Evolutionary conservation across 2,797 vertebrate genomes (phyloP).

Genomic region (Oryzias sinensis): DNA sequence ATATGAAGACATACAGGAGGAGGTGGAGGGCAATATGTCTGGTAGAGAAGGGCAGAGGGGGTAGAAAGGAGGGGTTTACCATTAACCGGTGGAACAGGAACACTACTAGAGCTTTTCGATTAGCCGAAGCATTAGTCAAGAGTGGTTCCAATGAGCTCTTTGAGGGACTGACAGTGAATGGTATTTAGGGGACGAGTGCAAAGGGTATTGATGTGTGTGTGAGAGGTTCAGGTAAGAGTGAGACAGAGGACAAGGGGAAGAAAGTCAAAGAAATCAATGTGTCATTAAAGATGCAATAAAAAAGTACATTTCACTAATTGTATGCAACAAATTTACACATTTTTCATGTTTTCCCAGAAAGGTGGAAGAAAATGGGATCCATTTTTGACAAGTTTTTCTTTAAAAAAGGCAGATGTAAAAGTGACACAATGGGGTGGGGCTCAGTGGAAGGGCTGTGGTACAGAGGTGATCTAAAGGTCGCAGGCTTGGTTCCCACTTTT

Average conservation of each 20-base stretch:
- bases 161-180: conserved; percentile 45
- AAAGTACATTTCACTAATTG: neutral
- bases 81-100: conserved; percentile 65
- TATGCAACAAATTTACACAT: too few species aligned
- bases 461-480: too few species aligned
- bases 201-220: conserved; percentile 19
- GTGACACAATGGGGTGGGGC: too few species aligned
- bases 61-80: conserved; percentile 34
- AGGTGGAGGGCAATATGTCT: conserved; percentile 4
- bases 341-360: too few species aligned
- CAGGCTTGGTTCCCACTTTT: too few species aligned
- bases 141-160: conserved; percentile 48
- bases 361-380: too few species aligned
- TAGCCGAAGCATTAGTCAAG: conserved; percentile 50
- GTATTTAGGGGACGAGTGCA: conserved; percentile 37
- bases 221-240: conserved; percentile 1
- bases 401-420: too few species aligned
- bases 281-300: conserved; percentile 2
- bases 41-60: conserved; percentile 15
- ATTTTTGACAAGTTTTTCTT: too few species aligned
- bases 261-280: conserved; percentile 37
- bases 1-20: conserved; percentile 35
- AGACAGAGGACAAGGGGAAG: neutral
- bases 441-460: too few species aligned
- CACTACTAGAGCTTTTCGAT: conserved; percentile 60